Conservation (phyloP, 2,797 vertebrate species). For the Babyrousa celebensis region DNA sequence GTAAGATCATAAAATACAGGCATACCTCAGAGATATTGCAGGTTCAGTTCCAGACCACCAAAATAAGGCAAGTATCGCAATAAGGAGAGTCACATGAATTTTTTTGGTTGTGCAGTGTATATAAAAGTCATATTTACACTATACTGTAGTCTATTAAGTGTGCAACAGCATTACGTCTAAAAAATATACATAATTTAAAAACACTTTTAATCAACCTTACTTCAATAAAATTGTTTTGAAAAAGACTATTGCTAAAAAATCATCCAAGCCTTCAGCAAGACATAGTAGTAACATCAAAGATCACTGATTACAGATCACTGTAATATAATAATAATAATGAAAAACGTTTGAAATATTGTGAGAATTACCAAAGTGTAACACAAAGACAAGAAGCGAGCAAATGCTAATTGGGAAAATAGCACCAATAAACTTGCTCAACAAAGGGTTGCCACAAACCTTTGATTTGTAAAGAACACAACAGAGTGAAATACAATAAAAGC, state of each 20-base stretch:
- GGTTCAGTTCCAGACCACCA: neutral
- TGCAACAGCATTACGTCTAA: neutral
- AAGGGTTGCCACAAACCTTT: neutral
- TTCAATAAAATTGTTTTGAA: neutral
- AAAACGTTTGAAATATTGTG: neutral
- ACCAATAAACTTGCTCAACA: neutral
- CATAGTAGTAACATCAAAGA: neutral
- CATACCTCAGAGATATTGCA: neutral
- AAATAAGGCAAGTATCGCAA: neutral
- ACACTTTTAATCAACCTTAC: neutral
- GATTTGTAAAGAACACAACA: neutral
- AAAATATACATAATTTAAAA: neutral
- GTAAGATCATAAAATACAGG: constrained; percentile 58
- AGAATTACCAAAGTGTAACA: neutral
- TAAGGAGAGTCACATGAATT: neutral
- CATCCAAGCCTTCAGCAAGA: neutral
- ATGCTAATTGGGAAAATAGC: neutral
- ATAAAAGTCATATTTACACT: neutral
- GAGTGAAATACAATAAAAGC: neutral
- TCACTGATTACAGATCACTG: neutral
- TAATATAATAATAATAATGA: neutral
- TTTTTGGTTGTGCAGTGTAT: neutral
- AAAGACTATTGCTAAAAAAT: neutral
- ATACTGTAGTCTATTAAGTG: neutral
- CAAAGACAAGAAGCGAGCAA: neutral